Percentiles rank a stretch among this genome's conserved stretches.
Evolutionary conservation across 2,113 vertebrate species (phyloP).

Genomic region (Acanthisitta chloris): DNA sequence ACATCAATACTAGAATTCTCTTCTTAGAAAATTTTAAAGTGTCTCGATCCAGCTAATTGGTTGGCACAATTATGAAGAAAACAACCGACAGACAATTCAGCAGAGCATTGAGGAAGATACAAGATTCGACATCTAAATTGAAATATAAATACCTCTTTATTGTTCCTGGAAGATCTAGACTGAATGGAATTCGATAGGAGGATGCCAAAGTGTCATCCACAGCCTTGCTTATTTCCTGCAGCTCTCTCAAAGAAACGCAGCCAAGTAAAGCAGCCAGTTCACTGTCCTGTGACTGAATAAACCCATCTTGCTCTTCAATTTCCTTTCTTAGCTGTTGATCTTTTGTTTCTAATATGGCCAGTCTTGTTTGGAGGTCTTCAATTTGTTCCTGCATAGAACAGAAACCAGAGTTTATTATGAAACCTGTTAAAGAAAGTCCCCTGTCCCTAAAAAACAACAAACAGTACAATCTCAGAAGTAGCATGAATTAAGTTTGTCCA

Average conservation of each 20-base stretch:
- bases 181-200: slow-evolving; percentile 68
- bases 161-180: slow-evolving; percentile 68
- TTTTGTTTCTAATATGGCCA: slow-evolving; percentile 74
- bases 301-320: slow-evolving; percentile 74
- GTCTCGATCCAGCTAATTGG: background rate
- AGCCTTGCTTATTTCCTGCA: slow-evolving; percentile 74
- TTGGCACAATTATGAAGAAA: background rate
- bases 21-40: background rate
- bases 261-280: slow-evolving; percentile 72
- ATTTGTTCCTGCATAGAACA: slow-evolving; percentile 80
- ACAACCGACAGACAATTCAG: background rate
- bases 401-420: background rate
- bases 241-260: slow-evolving; percentile 68
- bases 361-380: slow-evolving; percentile 73
- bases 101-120: background rate
- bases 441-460: background rate
- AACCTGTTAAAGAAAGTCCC: background rate
- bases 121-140: background rate
- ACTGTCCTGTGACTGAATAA: slow-evolving; percentile 71
- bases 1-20: background rate
- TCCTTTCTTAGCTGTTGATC: slow-evolving; percentile 75
- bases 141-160: slow-evolving; percentile 77
- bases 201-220: slow-evolving; percentile 77
- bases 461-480: background rate
- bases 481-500: background rate